Conservation (phyloP, 1,140 invertebrate species). For the Drepana arcuata region DNA sequence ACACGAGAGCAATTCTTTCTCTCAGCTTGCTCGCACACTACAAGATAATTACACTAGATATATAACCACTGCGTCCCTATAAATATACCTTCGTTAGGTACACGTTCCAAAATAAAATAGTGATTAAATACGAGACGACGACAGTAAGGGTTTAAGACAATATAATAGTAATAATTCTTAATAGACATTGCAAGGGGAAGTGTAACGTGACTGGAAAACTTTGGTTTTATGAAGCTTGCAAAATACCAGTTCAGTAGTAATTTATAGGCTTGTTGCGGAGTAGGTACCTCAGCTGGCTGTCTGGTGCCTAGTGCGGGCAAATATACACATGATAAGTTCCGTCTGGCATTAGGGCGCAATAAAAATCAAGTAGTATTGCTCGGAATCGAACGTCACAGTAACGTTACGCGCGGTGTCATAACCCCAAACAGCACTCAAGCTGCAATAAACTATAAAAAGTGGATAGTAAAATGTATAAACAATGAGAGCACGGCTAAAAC, state of each 20-base stretch:
- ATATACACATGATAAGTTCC: constrained; percentile 26
- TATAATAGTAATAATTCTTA: too few relatives aligned
- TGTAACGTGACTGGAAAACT: too few relatives aligned
- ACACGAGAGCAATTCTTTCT: constrained; percentile 62
- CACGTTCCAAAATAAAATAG: too few relatives aligned
- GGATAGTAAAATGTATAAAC: constrained; percentile 67
- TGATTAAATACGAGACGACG: too few relatives aligned
- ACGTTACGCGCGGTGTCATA: constrained; percentile 40
- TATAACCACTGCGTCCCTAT: constrained; percentile 20
- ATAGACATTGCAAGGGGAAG: too few relatives aligned
- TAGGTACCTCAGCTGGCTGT: background rate
- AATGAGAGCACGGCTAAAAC: constrained; percentile 64
- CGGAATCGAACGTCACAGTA: constrained; percentile 40
- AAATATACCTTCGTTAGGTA: too few relatives aligned
- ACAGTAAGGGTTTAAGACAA: too few relatives aligned
- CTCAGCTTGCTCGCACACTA: constrained; percentile 62
- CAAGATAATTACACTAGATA: constrained; percentile 63
- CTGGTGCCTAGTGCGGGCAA: constrained; percentile 9
- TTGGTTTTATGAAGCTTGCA: too few relatives aligned
- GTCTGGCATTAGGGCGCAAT: constrained; percentile 32
- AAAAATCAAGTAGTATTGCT: constrained; percentile 47
- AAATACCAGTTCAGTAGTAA: too few relatives aligned
- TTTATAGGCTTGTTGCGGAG: background rate
- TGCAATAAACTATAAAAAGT: constrained; percentile 61
- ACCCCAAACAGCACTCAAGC: constrained; percentile 40